A percentile compares a stretch with the other conserved stretches of the same genome.
Evolutionary conservation across 1,140 invertebrate species (phyloP).

Genomic region (Sipha flava): DNA sequence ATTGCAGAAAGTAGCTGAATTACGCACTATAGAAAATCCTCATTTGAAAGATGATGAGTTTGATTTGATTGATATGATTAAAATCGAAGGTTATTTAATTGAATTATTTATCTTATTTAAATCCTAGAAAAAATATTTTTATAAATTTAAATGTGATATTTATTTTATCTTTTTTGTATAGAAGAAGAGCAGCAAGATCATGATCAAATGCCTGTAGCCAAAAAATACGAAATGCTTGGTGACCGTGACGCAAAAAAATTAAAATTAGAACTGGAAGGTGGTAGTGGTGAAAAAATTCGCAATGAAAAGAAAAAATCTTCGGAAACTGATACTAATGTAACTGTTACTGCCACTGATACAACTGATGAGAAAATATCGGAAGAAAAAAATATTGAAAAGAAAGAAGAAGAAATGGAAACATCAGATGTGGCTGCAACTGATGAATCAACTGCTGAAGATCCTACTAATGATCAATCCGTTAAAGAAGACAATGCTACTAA

Average conservation of each 20-base stretch:
- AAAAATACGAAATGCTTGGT: constrained; percentile 26
- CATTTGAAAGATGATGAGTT: constrained; percentile 21
- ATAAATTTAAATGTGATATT: not conserved
- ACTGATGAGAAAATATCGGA: not conserved
- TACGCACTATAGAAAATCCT: not conserved
- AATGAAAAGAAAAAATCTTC: not conserved
- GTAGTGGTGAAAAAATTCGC: not conserved
- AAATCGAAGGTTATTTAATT: constrained; percentile 25
- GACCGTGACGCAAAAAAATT: constrained; percentile 11
- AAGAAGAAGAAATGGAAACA: not conserved
- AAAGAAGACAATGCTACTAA: not conserved
- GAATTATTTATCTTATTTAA: too few species aligned
- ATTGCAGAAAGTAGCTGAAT: constrained; percentile 17
- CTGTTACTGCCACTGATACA: not conserved
- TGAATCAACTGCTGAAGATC: not conserved
- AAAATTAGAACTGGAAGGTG: constrained; percentile 11
- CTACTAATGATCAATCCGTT: not conserved
- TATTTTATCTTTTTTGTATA: not conserved
- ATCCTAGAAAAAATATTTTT: too few species aligned
- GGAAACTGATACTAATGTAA: not conserved
- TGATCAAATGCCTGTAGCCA: constrained; percentile 8
- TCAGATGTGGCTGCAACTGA: not conserved
- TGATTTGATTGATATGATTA: constrained; percentile 26
- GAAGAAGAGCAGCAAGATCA: not conserved
- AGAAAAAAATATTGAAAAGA: not conserved